Percentiles rank a stretch among this genome's conserved stretches.
Evolutionary conservation across 2,888 invertebrate genomes (phyloP).

Genomic region (Ophion ventricosus): DNA sequence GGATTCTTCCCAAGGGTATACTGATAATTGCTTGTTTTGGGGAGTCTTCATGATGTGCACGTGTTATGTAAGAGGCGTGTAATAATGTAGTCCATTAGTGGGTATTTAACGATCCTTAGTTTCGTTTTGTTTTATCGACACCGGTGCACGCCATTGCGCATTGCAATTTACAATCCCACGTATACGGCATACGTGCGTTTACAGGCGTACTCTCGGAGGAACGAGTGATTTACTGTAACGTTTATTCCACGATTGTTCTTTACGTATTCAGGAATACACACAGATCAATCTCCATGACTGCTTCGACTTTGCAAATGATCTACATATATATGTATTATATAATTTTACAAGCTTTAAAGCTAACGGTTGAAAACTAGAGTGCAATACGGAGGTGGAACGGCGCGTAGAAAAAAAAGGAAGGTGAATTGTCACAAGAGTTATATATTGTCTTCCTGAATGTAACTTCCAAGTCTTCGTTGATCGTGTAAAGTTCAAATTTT

Average conservation of each 20-base stretch:
- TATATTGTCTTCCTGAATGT: conserved; percentile 52
- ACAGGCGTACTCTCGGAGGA: neutral
- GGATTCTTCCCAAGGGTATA: neutral
- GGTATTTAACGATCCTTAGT: neutral
- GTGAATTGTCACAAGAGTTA: conserved; percentile 23
- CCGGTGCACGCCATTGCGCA: conserved; percentile 22
- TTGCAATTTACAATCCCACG: conserved; percentile 2
- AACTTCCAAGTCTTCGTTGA: conserved; percentile 49
- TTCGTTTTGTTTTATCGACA: conserved; percentile 6
- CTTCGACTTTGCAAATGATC: conserved; percentile 22
- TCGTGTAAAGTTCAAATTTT: conserved; percentile 24
- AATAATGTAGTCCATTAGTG: neutral
- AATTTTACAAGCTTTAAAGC: conserved; percentile 33
- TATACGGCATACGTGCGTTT: neutral
- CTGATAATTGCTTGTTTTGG: neutral
- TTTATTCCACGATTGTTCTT: conserved; percentile 5
- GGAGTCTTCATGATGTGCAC: neutral
- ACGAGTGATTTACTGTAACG: neutral
- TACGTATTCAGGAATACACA: conserved; percentile 40
- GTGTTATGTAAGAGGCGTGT: neutral
- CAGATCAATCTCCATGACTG: conserved; percentile 9
- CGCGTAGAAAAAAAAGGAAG: conserved; percentile 1
- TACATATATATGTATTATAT: conserved; percentile 17
- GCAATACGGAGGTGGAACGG: conserved; percentile 16
- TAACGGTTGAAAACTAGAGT: conserved; percentile 31